phyloP scores from a whole-genome alignment of 1,140 invertebrate genomes.

The Trissolcus basalis region DNA sequence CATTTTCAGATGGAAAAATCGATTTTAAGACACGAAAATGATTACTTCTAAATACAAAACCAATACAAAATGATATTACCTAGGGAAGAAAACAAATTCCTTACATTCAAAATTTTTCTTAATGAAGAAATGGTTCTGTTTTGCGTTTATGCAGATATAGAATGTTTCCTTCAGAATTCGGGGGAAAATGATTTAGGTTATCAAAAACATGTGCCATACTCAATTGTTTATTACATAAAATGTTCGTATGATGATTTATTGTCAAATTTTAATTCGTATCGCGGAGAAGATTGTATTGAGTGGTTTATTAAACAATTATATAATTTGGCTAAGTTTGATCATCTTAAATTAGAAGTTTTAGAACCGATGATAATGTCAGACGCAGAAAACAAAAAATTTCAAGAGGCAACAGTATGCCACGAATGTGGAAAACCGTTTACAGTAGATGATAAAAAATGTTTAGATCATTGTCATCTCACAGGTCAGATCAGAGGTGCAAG shows the following conservation, averaged over 20 bases:
- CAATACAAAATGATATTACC: neutral
- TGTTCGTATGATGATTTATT: conserved; percentile 65
- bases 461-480: too few species aligned
- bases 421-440: conserved; percentile 11
- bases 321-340: conserved; percentile 25
- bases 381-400: neutral
- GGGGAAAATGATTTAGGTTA: too few species aligned
- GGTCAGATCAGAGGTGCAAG: conserved; percentile 63
- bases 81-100: neutral
- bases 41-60: neutral
- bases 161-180: conserved; percentile 18
- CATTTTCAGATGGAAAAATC: conserved; percentile 1
- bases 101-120: conserved; percentile 23
- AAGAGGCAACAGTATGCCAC: neutral
- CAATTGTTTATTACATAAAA: conserved; percentile 65
- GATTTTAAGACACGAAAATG: conserved; percentile 23
- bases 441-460: conserved; percentile 5
- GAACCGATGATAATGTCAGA: neutral
- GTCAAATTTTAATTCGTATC: conserved; percentile 58
- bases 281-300: conserved; percentile 54
- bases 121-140: conserved; percentile 28
- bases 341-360: neutral
- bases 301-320: conserved; percentile 28
- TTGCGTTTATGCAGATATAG: conserved; percentile 19
- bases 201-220: conserved; percentile 64